These are phyloP conservation scores for Vireo griseus DNA, from an alignment of 2,797 vertebrate genomes.

Conservation along the genomic window DNA sequence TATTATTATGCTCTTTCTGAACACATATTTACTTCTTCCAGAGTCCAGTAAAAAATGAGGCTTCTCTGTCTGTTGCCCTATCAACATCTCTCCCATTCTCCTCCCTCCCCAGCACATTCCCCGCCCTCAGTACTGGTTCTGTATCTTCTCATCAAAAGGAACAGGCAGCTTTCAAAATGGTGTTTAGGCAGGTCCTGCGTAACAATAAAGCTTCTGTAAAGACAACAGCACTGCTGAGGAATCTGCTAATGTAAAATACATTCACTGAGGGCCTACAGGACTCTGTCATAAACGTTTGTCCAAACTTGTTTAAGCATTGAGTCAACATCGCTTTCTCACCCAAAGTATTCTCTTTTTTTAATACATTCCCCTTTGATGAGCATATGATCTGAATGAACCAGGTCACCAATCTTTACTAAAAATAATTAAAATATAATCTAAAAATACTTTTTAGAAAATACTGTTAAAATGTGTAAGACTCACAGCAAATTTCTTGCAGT, in stretches of 20 bases:
- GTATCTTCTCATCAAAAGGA: conserved; percentile 80
- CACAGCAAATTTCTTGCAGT: neutral
- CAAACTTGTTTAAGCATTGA: conserved; percentile 48
- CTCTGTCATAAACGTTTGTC: neutral
- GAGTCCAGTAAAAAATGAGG: conserved; percentile 51
- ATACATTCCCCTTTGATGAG: neutral
- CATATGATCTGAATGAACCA: neutral
- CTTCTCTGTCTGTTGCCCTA: conserved; percentile 30
- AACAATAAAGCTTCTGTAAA: conserved; percentile 44
- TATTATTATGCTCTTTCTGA: conserved; percentile 3
- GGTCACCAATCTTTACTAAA: neutral
- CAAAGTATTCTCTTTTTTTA: neutral
- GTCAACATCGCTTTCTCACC: neutral
- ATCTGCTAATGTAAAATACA: conserved; percentile 18
- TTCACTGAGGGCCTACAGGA: neutral
- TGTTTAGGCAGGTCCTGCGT: conserved; percentile 68
- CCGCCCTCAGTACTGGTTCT: conserved; percentile 80
- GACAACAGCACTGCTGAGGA: conserved; percentile 21
- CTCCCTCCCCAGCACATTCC: conserved; percentile 63
- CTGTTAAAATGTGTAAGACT: neutral
- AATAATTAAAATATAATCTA: neutral
- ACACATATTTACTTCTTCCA: conserved; percentile 63
- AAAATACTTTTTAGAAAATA: neutral
- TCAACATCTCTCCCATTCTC: conserved; percentile 59
- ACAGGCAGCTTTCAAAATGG: conserved; percentile 74